Percentiles rank a stretch among this genome's conserved stretches.
Evolutionary conservation across 2,797 vertebrate genomes (phyloP).

Genomic region (Hemitrygon akajei): DNA sequence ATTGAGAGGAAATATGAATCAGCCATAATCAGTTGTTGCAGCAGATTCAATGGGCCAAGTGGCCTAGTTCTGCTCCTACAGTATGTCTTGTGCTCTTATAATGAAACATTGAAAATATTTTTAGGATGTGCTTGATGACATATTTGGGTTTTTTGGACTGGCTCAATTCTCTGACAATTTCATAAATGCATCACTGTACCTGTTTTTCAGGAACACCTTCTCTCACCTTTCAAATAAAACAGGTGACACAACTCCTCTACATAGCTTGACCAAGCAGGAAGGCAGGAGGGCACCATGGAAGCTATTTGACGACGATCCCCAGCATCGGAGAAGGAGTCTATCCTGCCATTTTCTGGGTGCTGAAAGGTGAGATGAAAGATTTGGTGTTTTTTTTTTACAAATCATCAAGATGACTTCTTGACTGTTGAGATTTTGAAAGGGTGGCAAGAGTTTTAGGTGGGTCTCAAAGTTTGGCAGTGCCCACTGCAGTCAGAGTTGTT

Average conservation of each 20-base stretch:
- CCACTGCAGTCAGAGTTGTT: neutral
- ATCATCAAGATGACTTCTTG: neutral
- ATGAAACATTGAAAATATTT: neutral
- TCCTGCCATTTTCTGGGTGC: no score
- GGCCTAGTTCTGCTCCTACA: no score
- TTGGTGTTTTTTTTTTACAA: neutral
- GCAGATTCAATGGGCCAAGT: no score
- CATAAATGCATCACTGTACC: neutral
- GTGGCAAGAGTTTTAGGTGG: neutral
- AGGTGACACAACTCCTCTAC: neutral
- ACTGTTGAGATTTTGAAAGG: neutral
- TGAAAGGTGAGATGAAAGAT: neutral
- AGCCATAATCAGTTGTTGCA: no score
- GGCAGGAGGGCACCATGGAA: no score
- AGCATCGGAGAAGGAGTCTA: no score
- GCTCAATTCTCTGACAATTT: neutral
- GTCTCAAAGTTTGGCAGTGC: neutral
- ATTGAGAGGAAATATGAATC: no score
- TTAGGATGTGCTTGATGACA: neutral
- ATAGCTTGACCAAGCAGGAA: neutral
- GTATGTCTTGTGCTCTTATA: no score
- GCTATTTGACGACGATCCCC: no score
- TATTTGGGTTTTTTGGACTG: neutral
- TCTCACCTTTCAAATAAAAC: neutral
- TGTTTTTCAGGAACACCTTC: no score